These are phyloP conservation scores for Dendrophyllia cribrosa DNA, from an alignment of 64 coral and sea anemone species.

Conservation along the genomic window DNA sequence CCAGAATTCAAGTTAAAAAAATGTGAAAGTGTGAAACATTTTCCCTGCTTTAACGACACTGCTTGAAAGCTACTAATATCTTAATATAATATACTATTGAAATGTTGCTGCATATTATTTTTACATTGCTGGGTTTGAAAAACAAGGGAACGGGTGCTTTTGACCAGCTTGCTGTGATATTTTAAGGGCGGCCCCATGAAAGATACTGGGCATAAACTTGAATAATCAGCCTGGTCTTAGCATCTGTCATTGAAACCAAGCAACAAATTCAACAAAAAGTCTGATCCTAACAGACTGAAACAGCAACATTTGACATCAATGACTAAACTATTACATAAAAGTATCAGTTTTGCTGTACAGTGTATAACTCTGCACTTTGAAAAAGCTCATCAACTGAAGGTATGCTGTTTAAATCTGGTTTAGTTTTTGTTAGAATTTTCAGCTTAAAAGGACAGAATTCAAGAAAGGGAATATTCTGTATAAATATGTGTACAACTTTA, in stretches of 20 bases:
- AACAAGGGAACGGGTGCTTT: too few species aligned
- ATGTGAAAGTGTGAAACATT: too few species aligned
- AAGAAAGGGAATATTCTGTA: conserved; percentile 26
- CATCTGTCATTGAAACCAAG: conserved; percentile 82
- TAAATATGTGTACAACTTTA: conserved; percentile 39
- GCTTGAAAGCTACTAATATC: too few species aligned
- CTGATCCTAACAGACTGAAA: conserved; percentile 36
- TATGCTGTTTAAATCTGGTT: too few species aligned
- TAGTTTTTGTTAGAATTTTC: too few species aligned
- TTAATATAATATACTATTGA: too few species aligned
- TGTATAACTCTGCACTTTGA: conserved; percentile 28
- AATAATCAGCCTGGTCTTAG: conserved; percentile 81
- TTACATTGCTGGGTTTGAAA: too few species aligned
- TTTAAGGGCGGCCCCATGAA: too few species aligned
- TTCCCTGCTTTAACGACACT: too few species aligned
- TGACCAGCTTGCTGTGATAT: too few species aligned
- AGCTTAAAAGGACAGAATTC: conserved; percentile 38
- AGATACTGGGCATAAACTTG: conserved; percentile 54
- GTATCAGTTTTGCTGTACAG: conserved; percentile 19
- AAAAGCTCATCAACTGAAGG: conserved; percentile 20
- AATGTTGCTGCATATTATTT: too few species aligned
- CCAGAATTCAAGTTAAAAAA: too few species aligned
- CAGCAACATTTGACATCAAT: conserved; percentile 14
- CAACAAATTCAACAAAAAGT: conserved; percentile 72
- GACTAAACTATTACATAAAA: conserved; percentile 44